These are phyloP conservation scores for Drosophila subpulchrella DNA, from an alignment of 1,140 invertebrate genomes.

Conservation along the genomic window DNA sequence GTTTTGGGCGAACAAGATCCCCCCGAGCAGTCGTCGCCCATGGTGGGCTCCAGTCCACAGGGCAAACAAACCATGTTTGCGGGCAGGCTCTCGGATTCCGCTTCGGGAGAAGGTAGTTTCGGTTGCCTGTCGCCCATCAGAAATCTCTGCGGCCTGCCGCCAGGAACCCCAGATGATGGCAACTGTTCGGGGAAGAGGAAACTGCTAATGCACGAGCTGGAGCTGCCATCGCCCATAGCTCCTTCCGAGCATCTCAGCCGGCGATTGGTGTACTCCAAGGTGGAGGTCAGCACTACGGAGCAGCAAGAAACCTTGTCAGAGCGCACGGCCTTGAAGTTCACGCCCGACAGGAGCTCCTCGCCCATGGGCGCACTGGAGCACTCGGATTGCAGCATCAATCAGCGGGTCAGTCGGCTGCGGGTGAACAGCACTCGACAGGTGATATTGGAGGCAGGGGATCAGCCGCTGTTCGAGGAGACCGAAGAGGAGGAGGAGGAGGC, in stretches of 20 bases:
- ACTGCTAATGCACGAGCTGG: constrained; percentile 53
- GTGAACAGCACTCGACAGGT: constrained; percentile 56
- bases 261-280: constrained; percentile 35
- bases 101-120: constrained; percentile 63
- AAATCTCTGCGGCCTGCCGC: constrained; percentile 58
- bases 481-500: constrained; percentile 46
- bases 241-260: constrained; percentile 63
- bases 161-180: constrained; percentile 62
- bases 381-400: constrained; percentile 68
- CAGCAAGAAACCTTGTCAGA: constrained; percentile 55
- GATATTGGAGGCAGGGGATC: constrained; percentile 11
- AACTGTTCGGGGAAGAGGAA: constrained; percentile 42
- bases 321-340: constrained; percentile 57
- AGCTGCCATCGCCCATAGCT: constrained; percentile 71
- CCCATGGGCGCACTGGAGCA: constrained; percentile 59
- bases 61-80: constrained; percentile 66
- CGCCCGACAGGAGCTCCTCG: constrained; percentile 76
- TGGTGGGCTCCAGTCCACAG: constrained; percentile 74
- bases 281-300: constrained; percentile 30
- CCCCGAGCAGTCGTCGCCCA: constrained; percentile 13
- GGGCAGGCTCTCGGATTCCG: constrained; percentile 70
- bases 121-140: constrained; percentile 79
- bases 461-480: constrained; percentile 14
- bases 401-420: constrained; percentile 57
- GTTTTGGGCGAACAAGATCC: constrained; percentile 62